Evolutionary conservation across 2,797 vertebrate genomes (phyloP), one percentile per base, ranked within the genome.

Genomic region (Enteromius afrohamiltoni): DNA sequence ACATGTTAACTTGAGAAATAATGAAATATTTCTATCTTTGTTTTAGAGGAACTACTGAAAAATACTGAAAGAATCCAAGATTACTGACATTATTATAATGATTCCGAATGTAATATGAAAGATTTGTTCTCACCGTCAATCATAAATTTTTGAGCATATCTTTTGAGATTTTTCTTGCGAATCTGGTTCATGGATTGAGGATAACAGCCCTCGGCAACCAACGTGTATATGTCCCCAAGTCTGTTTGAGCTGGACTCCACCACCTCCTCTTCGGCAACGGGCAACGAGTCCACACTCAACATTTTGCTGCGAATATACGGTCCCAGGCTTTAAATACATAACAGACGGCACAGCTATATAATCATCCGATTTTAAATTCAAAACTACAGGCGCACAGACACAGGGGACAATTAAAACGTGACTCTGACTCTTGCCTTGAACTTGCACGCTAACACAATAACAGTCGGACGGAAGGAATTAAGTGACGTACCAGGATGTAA

Each of bases 121-220:
- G 21, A 13, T 17, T 68, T 58, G 23, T 21, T n/a, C 84, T 88
- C 90, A 96, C 96, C 95, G 55, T 96, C 96, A 62, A 96, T 90
- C 53, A 93, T 90, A 76, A 97, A 97, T 83, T 97, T 97, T 92
- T 95, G 95, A 0, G 96, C 96, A 87, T 95, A 97, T 93, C 96
- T 92, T 87, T 95, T 96, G 1, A 97, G 94, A 80, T 97, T 97
- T 88, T 97, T 97, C 91, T 94, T 96, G 26, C 95, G 91, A 86
- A 96, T 90, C 53, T 95, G 94, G 82, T 94, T 94, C 93, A 96
- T 96, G 5, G 94, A 91, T 69, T 95, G 93, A 0, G 97, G 96
- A 85, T 96, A 97, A 85, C 93, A 93, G 58, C 97, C 97, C 75
- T 97, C 95, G 2, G 96, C 92, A 82, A 98, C 93, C 77, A 97